phyloP scores from a whole-genome alignment of 1,140 invertebrate genomes.

The Caenorhabditis elegans region DNA sequence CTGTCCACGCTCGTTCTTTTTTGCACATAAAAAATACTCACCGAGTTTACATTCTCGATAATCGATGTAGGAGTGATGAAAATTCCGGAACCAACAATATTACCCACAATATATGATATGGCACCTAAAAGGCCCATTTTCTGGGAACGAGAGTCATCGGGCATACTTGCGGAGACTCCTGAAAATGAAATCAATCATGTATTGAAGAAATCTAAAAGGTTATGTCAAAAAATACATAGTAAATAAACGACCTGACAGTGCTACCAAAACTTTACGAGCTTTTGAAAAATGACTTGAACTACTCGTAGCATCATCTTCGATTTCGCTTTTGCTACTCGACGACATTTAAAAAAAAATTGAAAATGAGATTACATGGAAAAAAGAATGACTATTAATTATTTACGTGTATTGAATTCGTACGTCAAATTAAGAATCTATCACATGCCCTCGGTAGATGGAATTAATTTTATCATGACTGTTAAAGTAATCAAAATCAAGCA shows the following conservation, averaged over 20 bases:
- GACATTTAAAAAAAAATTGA: not conserved
- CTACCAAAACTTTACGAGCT: not conserved
- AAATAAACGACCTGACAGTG: not conserved
- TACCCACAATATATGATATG: conserved; percentile 51
- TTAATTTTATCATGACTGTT: not conserved
- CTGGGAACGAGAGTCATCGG: conserved; percentile 29
- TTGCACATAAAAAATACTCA: conserved; percentile 31
- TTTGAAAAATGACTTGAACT: not conserved
- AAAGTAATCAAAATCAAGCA: no score
- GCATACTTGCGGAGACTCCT: conserved; percentile 15
- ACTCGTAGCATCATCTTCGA: not conserved
- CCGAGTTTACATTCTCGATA: conserved; percentile 53
- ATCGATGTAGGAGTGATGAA: conserved; percentile 62
- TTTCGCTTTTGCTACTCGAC: not conserved
- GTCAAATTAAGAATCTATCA: not conserved
- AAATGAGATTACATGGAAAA: not conserved
- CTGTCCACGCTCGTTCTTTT: no score
- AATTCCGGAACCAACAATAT: conserved; percentile 62
- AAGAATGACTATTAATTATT: not conserved
- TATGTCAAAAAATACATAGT: no score
- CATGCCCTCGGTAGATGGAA: not conserved
- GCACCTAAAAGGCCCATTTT: conserved; percentile 51
- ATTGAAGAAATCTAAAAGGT: no score
- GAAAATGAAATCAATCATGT: no score
- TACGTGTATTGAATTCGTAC: not conserved